Percentiles rank a stretch among this genome's conserved stretches.
These are phyloP conservation scores for Drosophila tanythrix DNA, from an alignment of 2,888 invertebrate species.

Conservation along the genomic window DNA sequence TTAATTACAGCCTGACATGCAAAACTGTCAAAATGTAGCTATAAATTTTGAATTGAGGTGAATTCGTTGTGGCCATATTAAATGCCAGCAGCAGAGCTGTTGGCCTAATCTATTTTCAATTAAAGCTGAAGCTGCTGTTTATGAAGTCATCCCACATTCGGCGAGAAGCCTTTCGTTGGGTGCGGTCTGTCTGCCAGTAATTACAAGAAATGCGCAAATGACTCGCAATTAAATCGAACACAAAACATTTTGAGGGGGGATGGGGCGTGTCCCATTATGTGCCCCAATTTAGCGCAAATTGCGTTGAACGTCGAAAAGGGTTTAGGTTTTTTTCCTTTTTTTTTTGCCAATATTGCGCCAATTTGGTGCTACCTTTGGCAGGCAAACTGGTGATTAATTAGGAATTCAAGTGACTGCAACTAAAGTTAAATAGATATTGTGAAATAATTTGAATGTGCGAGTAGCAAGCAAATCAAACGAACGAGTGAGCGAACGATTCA, in stretches of 20 bases:
- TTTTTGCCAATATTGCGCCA: constrained; percentile 33
- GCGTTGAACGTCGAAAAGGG: constrained; percentile 1
- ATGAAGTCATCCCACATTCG: constrained; percentile 61
- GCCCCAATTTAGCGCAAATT: constrained; percentile 16
- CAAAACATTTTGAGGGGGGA: constrained; percentile 7
- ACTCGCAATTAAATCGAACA: constrained; percentile 51
- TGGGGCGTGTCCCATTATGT: constrained; percentile 4
- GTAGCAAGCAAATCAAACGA: constrained; percentile 54
- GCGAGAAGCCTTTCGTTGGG: constrained; percentile 41
- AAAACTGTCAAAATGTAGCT: constrained; percentile 61
- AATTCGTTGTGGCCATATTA: constrained; percentile 23
- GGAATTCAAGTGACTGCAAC: constrained; percentile 72
- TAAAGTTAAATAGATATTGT: constrained; percentile 76
- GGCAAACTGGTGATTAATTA: constrained; percentile 68
- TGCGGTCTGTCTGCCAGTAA: constrained; percentile 43
- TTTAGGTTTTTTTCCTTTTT: not conserved
- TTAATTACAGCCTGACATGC: constrained; percentile 73
- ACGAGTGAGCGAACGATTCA: constrained; percentile 38
- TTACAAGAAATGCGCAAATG: constrained; percentile 55
- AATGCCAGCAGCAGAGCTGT: constrained; percentile 22
- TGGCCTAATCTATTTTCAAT: constrained; percentile 59
- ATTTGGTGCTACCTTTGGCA: constrained; percentile 43
- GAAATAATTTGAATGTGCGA: constrained; percentile 68
- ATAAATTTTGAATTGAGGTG: constrained; percentile 54
- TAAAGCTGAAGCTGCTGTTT: constrained; percentile 45